These are phyloP conservation scores for Brachionus sp. DNA, from an alignment of 1,140 invertebrate species.

Conservation along the genomic window DNA sequence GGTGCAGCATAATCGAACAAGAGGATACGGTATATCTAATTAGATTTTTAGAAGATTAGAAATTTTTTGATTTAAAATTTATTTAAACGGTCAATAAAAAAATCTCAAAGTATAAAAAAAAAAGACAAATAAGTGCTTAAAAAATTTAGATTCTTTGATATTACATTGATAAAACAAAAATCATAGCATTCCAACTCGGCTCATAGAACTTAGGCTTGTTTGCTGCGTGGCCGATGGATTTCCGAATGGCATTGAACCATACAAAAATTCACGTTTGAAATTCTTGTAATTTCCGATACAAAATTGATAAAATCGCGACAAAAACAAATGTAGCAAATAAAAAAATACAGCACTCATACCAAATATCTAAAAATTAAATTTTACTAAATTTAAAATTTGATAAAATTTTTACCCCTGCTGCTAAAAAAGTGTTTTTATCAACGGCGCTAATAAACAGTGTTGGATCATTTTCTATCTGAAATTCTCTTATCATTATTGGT, in stretches of 20 bases:
- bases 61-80: no score
- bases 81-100: not conserved
- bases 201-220: conserved; percentile 1
- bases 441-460: not conserved
- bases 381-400: not conserved
- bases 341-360: conserved; percentile 13
- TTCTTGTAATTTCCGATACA: conserved; percentile 39
- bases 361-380: conserved; percentile 14
- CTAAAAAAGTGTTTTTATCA: conserved; percentile 15
- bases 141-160: not conserved
- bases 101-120: not conserved
- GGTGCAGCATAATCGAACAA: no score
- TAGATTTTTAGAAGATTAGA: no score
- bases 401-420: not conserved
- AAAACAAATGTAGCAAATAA: conserved; percentile 5
- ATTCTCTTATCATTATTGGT: conserved; percentile 13
- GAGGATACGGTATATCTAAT: no score
- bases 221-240: conserved; percentile 8
- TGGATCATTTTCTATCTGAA: not conserved
- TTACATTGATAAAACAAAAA: not conserved
- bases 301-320: conserved; percentile 36
- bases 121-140: no score
- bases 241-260: not conserved
- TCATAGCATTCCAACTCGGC: conserved; percentile 7
- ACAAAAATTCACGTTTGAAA: conserved; percentile 29